Evolutionary conservation across 2,797 vertebrate species (phyloP).

Genomic region (Masticophis lateralis): DNA sequence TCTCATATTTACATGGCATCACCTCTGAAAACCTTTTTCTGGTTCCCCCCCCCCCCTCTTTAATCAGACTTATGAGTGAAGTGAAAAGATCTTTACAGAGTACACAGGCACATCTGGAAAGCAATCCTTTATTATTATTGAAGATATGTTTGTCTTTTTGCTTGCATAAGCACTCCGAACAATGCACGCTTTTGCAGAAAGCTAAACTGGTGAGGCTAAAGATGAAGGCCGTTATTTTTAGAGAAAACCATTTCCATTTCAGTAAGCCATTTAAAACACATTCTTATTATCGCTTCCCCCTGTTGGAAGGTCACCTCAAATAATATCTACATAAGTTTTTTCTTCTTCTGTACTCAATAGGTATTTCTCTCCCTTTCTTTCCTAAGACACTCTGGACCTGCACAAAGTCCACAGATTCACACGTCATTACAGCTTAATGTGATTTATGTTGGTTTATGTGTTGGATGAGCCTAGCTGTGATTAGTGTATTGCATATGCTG

Average conservation of each 20-base stretch:
- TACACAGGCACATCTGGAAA: background rate
- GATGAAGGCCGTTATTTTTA: background rate
- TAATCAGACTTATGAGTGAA: background rate
- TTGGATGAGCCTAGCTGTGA: background rate
- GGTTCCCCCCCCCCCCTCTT: background rate
- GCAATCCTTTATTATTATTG: background rate
- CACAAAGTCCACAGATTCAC: background rate
- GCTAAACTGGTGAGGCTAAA: background rate
- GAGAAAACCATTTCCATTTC: background rate
- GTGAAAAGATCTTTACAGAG: background rate
- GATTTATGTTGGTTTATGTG: background rate
- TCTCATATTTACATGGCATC: background rate
- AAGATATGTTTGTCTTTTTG: background rate
- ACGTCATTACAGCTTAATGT: background rate
- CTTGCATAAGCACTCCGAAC: background rate
- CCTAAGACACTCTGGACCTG: background rate
- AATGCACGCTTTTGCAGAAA: background rate
- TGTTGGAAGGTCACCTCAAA: background rate
- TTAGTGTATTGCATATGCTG: background rate
- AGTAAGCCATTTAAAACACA: background rate
- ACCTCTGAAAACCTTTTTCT: background rate
- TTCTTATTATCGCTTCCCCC: background rate
- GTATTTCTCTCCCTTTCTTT: background rate
- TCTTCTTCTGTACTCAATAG: background rate
- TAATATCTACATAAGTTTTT: background rate